Evolutionary conservation across 1,140 invertebrate genomes (phyloP).

Genomic region (Papilio helenus): DNA sequence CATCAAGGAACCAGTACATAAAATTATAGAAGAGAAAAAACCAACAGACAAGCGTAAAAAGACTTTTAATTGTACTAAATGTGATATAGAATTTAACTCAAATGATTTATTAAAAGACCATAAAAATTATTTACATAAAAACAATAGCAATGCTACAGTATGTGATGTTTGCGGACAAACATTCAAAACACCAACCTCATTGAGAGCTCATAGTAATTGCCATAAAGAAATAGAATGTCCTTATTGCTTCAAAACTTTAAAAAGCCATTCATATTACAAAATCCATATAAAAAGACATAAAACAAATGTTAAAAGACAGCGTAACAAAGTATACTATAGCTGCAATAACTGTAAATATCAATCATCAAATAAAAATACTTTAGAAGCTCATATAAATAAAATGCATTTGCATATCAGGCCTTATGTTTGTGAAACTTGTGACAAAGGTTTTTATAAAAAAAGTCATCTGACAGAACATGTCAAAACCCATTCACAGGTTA

Average conservation of each 20-base stretch:
- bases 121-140: slow-evolving; percentile 41
- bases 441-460: slow-evolving; percentile 67
- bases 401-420: slow-evolving; percentile 59
- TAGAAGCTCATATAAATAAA: slow-evolving; percentile 67
- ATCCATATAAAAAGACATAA: slow-evolving; percentile 41
- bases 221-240: slow-evolving; percentile 52
- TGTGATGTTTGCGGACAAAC: slow-evolving; percentile 54
- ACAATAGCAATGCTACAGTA: slow-evolving; percentile 43
- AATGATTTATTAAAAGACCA: slow-evolving; percentile 42
- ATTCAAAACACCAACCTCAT: slow-evolving; percentile 42
- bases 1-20: slow-evolving; percentile 18
- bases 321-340: slow-evolving; percentile 42
- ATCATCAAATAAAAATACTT: slow-evolving; percentile 56
- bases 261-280: slow-evolving; percentile 50
- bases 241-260: slow-evolving; percentile 55
- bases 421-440: slow-evolving; percentile 57
- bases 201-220: slow-evolving; percentile 49
- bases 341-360: slow-evolving; percentile 60
- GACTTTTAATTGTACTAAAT: slow-evolving; percentile 40
- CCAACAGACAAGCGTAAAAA: neutral
- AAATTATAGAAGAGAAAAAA: slow-evolving; percentile 4
- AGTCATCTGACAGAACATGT: slow-evolving; percentile 63
- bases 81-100: slow-evolving; percentile 44
- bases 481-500: slow-evolving; percentile 51
- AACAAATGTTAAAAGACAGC: slow-evolving; percentile 46